These are phyloP conservation scores for Cygnus atratus DNA, from an alignment of 2,113 vertebrate species.

Conservation along the genomic window DNA sequence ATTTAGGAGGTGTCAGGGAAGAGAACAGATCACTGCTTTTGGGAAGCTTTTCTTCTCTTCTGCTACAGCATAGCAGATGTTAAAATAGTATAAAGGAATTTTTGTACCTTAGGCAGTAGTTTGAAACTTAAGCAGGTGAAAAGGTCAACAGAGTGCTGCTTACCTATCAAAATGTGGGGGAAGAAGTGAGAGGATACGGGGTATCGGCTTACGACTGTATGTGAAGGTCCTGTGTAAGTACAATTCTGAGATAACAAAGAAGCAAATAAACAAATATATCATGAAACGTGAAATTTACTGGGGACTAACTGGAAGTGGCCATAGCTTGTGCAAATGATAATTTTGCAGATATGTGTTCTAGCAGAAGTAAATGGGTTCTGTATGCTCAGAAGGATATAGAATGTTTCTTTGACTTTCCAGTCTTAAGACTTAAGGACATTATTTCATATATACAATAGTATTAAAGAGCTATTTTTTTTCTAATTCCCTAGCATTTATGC, in stretches of 20 bases:
- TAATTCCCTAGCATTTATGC: not conserved
- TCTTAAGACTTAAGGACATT: not conserved
- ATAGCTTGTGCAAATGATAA: not conserved
- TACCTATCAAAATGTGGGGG: not conserved
- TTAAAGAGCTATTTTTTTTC: not conserved
- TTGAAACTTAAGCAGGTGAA: not conserved
- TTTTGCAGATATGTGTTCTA: not conserved
- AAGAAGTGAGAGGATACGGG: not conserved
- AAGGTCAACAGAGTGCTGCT: not conserved
- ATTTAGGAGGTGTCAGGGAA: not conserved
- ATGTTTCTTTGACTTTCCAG: not conserved
- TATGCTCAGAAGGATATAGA: not conserved
- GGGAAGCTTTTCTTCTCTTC: not conserved
- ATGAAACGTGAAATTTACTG: not conserved
- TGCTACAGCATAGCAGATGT: not conserved
- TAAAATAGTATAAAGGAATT: not conserved
- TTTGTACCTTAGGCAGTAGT: not conserved
- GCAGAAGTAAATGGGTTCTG: not conserved
- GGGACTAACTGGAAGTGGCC: not conserved
- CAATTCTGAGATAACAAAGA: not conserved
- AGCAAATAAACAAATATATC: not conserved
- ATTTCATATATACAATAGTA: not conserved
- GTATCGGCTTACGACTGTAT: not conserved
- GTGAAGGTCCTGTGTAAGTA: not conserved
- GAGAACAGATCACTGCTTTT: constrained; percentile 4